A percentile compares a stretch with the other conserved stretches of the same genome.
Evolutionary conservation across 1,140 invertebrate genomes (phyloP).

Genomic region (Drosophila ficusphila): DNA sequence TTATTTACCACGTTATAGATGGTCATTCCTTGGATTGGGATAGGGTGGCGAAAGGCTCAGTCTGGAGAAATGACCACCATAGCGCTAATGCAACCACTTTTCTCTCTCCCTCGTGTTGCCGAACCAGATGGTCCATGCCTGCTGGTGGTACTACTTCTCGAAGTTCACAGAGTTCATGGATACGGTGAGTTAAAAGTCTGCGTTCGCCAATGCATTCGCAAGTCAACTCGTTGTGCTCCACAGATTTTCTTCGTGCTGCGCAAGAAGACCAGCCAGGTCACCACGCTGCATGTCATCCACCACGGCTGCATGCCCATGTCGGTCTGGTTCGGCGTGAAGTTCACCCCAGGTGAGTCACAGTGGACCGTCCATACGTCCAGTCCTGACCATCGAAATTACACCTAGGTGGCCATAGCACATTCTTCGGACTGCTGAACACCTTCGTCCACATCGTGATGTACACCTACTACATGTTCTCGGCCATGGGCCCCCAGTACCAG

Average conservation of each 20-base stretch:
- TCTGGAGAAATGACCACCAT: slow-evolving; percentile 4
- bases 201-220: slow-evolving; percentile 10
- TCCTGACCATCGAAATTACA: neutral
- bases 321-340: slow-evolving; percentile 98
- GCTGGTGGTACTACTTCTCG: slow-evolving; percentile 99
- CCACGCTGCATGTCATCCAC: slow-evolving; percentile 97
- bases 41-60: slow-evolving; percentile 3
- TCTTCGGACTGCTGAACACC: slow-evolving; percentile 94
- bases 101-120: slow-evolving; percentile 19
- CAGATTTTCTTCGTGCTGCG: slow-evolving; percentile 96
- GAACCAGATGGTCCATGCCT: slow-evolving; percentile 93
- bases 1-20: neutral
- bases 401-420: slow-evolving; percentile 93
- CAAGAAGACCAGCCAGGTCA: slow-evolving; percentile 97
- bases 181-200: slow-evolving; percentile 89
- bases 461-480: slow-evolving; percentile 93
- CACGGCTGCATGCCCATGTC: slow-evolving; percentile 98
- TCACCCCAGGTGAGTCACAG: slow-evolving; percentile 89
- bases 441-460: slow-evolving; percentile 96
- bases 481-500: slow-evolving; percentile 92
- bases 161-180: slow-evolving; percentile 98
- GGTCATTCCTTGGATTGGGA: neutral
- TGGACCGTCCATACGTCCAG: no score
- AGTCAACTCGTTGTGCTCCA: slow-evolving; percentile 68
- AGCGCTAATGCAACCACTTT: slow-evolving; percentile 30